Base-by-base conservation (phyloP, 2,797 vertebrate species). In the Tinamus major region DNA sequence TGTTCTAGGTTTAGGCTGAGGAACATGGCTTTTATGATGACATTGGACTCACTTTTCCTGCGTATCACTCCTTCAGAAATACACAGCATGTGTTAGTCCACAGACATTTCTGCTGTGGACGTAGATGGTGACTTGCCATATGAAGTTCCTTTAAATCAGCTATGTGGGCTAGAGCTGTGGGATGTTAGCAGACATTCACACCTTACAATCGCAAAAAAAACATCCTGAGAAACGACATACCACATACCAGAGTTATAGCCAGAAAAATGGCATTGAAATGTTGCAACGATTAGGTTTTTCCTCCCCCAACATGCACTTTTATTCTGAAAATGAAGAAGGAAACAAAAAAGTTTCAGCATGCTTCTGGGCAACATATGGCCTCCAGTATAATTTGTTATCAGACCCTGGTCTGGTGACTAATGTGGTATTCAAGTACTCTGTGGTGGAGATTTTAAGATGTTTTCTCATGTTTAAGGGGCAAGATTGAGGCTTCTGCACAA, bases 121-220 rank as follows among this genome's bases (percentile, higher is more conserved):
- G n/a, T 35, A 81, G 85, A 65, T 56, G n/a, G 59, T 92, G 61
- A 41, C 2, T 14, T 79, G 46, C 71, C 76, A 80, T 67, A 75
- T 88, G 65, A 92, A 29, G 37, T 85, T 87, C 68, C 81, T 78
- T 55, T 81, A 76, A 61, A 87, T 88, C 39, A 56, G 62, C 82
- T 74, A 74, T 72, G 39, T 56, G 65, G 75, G 56, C 55, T 62
- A 51, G 19, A 69, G 33, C 56, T 91, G 46, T 88, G 67, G 21
- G 44, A 63, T 93, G 89, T 94, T 76, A 94, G 67, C 74, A 85
- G 64, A 58, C 35, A 23, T 75, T 87, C 79, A 41, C 20, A 63
- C 31, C 15, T 23, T 13, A 80, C 4, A 1, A 3, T 17, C 80
- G 56, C 41, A 91, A 83, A 89, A 88, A 37, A 92, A 67, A 49